Base-by-base conservation (phyloP, 2,113 vertebrate genomes). In the Butastur rufipennis region DNA sequence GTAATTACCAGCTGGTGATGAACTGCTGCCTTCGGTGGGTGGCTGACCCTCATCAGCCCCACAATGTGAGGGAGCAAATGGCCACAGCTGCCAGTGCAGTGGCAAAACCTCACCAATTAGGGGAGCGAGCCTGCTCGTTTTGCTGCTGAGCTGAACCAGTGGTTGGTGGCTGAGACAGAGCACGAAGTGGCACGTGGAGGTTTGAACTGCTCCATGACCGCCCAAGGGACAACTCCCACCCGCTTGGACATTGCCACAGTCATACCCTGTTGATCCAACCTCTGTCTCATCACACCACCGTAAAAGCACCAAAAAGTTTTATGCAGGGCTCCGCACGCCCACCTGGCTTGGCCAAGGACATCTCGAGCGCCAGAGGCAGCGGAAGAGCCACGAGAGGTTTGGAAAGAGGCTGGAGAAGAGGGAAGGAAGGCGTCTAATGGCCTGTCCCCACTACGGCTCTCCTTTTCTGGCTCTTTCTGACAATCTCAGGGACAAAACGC, bases 1-100 rank as follows among this genome's bases (percentile, higher is more conserved):
- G 17, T 5, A 87, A 38, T 81, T 58, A 13, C 63, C 6, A 16
- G 10, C 26, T 81, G 52, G 32, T 58, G 68, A 78, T 0, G 1
- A 91, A 58, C 14, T 21, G 8, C 56, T 86, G 74, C 66, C 36
- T 52, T 47, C 5, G 1, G 20, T 52, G 53, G 43, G 75, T 42
- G 67, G 13, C 58, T 56, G 36, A 77, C 58, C 42, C 71, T 68
- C 48, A 29, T 31, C 67, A 81, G 48, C 66, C 34, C 27, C 80
- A 42, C 0, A 1, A 42, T 0, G 1, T 0, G 16, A 86, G 20
- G 25, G 5, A 68, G 52, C 2, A 5, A 71, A 25, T 0, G 5
- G 38, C 32, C 53, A 34, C 61, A 74, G 73, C 34, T 45, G 40
- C 29, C 36, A 9, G 9, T 1, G 4, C 0, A 0, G 36, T 27